Percentiles rank a stretch among this genome's conserved stretches.
Evolutionary conservation across 92 coral and sea anemone species (phyloP).

Genomic region (Actinernus sp.): DNA sequence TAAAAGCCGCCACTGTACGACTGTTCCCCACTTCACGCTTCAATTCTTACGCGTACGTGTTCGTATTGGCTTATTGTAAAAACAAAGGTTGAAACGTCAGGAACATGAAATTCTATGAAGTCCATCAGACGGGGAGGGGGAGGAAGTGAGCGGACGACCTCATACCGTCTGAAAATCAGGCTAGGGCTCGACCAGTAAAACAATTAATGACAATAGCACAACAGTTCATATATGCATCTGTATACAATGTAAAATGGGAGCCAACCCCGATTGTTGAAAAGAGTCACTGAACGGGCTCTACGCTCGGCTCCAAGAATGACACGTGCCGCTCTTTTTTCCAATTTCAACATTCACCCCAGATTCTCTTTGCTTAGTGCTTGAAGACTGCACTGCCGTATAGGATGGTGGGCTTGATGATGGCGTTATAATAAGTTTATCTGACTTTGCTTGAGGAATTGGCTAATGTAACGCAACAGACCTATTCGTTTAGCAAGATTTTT

Average conservation of each 20-base stretch:
- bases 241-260: constrained; percentile 23
- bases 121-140: too few relatives aligned
- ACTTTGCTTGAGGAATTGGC: constrained; percentile 7
- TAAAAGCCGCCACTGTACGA: too few relatives aligned
- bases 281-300: constrained; percentile 1
- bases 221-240: constrained; percentile 5
- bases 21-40: too few relatives aligned
- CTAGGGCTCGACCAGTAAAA: too few relatives aligned
- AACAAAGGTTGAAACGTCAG: too few relatives aligned
- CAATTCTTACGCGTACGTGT: too few relatives aligned
- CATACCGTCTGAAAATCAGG: too few relatives aligned
- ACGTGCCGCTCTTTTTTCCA: constrained; percentile 44
- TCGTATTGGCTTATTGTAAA: too few relatives aligned
- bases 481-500: constrained; percentile 29
- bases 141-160: too few relatives aligned
- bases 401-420: constrained; percentile 24
- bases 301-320: constrained; percentile 9
- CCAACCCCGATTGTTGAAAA: constrained; percentile 34
- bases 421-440: constrained; percentile 15
- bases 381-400: constrained; percentile 2
- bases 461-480: constrained; percentile 18
- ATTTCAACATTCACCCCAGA: constrained; percentile 1
- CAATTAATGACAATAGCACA: constrained; percentile 5
- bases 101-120: too few relatives aligned
- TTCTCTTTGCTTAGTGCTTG: constrained; percentile 6